Conservation (phyloP, 2,797 vertebrate genomes). For the Ambastaia sidthimunki region DNA sequence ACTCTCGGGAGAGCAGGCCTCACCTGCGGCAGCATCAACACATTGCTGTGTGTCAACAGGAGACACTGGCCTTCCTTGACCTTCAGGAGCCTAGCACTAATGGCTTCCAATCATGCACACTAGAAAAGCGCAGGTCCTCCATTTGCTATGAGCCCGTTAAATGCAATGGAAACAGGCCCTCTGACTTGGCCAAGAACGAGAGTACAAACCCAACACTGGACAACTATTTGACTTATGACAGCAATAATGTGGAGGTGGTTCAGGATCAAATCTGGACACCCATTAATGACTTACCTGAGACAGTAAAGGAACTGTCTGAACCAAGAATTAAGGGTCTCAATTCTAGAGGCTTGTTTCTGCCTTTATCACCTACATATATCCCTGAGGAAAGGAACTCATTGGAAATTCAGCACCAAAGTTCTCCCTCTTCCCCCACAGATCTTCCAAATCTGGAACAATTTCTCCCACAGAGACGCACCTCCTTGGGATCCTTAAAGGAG, state of each 20-base stretch:
- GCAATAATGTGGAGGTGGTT: constrained; percentile 38
- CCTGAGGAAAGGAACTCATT: constrained; percentile 71
- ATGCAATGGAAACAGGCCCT: constrained; percentile 14
- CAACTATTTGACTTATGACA: constrained; percentile 33
- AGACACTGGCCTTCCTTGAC: constrained; percentile 84
- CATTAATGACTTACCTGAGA: constrained; percentile 37
- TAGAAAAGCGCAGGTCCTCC: constrained; percentile 58
- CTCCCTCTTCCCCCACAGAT: constrained; percentile 68
- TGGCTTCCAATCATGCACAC: constrained; percentile 60
- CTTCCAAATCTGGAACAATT: constrained; percentile 67
- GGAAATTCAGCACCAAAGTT: constrained; percentile 69
- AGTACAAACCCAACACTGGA: constrained; percentile 26
- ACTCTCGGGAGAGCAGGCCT: constrained; percentile 68
- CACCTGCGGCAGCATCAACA: constrained; percentile 77
- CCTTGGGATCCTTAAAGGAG: constrained; percentile 82
- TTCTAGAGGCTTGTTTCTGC: constrained; percentile 72
- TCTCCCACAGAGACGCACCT: constrained; percentile 80
- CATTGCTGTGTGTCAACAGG: constrained; percentile 86
- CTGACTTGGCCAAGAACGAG: constrained; percentile 32
- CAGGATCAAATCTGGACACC: constrained; percentile 54
- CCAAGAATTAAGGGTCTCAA: constrained; percentile 69
- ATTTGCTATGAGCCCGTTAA: constrained; percentile 34
- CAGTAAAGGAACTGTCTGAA: constrained; percentile 56
- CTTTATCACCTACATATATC: constrained; percentile 68
- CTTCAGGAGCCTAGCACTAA: constrained; percentile 74